These are phyloP conservation scores for Calosoma granatense DNA, from an alignment of 1,140 invertebrate species.

Conservation along the genomic window DNA sequence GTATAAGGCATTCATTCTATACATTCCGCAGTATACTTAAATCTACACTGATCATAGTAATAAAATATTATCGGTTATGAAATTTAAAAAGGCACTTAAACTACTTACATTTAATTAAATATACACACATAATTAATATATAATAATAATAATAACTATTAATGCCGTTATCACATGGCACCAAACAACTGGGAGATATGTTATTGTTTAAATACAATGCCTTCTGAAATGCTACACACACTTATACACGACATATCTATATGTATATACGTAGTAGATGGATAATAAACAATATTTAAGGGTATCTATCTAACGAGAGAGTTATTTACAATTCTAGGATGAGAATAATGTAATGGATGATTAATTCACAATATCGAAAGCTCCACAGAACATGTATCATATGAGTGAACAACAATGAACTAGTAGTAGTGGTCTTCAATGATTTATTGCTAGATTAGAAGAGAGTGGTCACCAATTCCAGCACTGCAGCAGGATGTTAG, in stretches of 20 bases:
- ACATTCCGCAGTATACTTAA: background rate
- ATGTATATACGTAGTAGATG: no score
- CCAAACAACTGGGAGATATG: conserved; percentile 7
- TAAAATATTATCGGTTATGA: background rate
- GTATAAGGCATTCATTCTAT: conserved; percentile 1
- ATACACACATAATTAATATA: conserved; percentile 5
- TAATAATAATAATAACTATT: background rate
- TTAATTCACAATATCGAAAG: conserved; percentile 1
- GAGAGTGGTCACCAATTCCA: conserved; percentile 10
- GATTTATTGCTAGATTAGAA: background rate
- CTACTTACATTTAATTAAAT: conserved; percentile 2
- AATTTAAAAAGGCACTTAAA: background rate
- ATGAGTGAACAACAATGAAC: no score
- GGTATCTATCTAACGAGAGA: no score
- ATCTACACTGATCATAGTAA: conserved; percentile 2
- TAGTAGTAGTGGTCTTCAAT: no score
- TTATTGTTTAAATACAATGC: conserved; percentile 7
- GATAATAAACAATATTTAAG: no score
- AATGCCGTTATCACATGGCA: conserved; percentile 7
- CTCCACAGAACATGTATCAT: background rate
- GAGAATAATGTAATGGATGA: no score
- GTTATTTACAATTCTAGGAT: conserved; percentile 1
- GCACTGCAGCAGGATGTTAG: conserved; percentile 10
- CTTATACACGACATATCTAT: background rate
- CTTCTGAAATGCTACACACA: background rate